These are phyloP conservation scores for Chaetops frenatus DNA, from an alignment of 2,113 vertebrate species.

Conservation along the genomic window DNA sequence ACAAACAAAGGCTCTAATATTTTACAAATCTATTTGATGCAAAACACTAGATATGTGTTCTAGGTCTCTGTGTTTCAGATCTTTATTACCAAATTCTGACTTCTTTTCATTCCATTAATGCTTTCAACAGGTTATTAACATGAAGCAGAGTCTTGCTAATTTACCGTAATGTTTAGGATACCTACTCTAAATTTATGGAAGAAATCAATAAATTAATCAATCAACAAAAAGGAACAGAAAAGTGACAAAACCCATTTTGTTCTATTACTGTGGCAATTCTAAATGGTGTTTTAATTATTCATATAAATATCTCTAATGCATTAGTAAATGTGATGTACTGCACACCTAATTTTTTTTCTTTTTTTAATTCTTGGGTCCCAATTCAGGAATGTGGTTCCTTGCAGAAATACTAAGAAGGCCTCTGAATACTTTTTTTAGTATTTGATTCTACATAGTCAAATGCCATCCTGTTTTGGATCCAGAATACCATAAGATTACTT, in stretches of 20 bases:
- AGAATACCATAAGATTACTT: neutral
- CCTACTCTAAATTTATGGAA: neutral
- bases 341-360: neutral
- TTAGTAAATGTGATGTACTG: neutral
- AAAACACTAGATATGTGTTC: neutral
- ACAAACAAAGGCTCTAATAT: neutral
- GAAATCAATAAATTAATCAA: slow-evolving; percentile 24
- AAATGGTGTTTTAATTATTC: slow-evolving; percentile 47
- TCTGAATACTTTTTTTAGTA: neutral
- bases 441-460: neutral
- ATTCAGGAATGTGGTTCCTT: neutral
- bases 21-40: neutral
- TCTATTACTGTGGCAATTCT: slow-evolving; percentile 7
- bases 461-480: neutral
- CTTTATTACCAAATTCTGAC: neutral
- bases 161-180: neutral
- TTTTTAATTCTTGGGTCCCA: neutral
- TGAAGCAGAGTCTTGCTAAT: neutral
- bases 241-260: neutral
- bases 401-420: neutral
- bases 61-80: neutral
- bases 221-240: neutral
- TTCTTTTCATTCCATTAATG: neutral
- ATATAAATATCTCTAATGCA: neutral
- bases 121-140: neutral